Evolutionary conservation across 2,113 vertebrate species (phyloP), one percentile per base, ranked within the genome.

Genomic region (Osmerus mordax): DNA sequence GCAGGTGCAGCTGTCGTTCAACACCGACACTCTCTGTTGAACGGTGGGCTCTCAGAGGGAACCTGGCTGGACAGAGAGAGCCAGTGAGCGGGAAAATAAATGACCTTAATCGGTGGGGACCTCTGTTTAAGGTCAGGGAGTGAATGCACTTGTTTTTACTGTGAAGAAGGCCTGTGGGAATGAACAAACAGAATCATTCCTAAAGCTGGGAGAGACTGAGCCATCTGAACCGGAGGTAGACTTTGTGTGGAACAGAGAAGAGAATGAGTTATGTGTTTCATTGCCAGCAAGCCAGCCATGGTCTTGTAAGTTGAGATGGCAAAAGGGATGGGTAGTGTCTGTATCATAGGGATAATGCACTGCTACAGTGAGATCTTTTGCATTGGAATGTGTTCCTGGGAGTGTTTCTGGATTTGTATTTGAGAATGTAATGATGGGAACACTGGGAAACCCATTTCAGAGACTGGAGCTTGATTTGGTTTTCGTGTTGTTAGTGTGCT

Each of bases 1-100:
- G 18, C 79, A 98, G 96, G 96, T 95, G 70, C 96, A 98, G 92
- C 93, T 99, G 41, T 95, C 96, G 3, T 99, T 99, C 87, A 98
- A 96, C 83, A 98, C 97, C 0, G 97, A 98, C 88, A 97, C 95
- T 0, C 90, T 97, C 75, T 96, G 95, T 86, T 96, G 90, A 95
- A 85, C 51, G 0, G 23, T 55, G 51, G 69, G 23, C 15, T 16
- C 47, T 21, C 18, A 52, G 61, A 59, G 63, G 21, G 19, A 63
- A 3, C 16, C 4, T 67, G 65, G 55, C 65, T 52, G 54, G 55
- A 62, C 32, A 23, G 28, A 65, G n/a, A 41, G n/a, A n/a, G 19
- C 25, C 36, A 63, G 32, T 15, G 63, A 53, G 28, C 29, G 28
- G 29, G 65, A 60, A 77, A 63, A 67, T 32, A 28, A 36, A 8